A percentile compares a stretch with the other conserved stretches of the same genome.
Conservation (phyloP, 2,113 vertebrate genomes). For the Microtus ochrogaster region DNA sequence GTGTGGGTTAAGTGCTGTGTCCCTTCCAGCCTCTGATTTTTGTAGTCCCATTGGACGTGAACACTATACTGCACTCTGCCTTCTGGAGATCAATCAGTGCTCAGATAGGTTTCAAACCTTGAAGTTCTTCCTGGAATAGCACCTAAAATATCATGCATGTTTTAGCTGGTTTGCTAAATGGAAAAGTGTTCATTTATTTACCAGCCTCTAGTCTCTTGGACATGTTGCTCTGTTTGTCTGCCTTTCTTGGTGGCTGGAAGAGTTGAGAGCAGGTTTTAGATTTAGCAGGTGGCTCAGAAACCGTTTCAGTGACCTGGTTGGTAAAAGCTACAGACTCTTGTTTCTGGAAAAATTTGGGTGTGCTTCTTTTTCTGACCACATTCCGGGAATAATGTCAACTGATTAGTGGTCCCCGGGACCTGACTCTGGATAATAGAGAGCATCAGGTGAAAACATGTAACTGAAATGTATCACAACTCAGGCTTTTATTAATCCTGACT, state of each 20-base stretch:
- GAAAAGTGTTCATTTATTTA: conserved; percentile 5
- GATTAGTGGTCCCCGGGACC: not conserved
- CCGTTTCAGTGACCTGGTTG: not conserved
- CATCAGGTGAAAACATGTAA: not conserved
- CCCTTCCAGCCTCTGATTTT: not conserved
- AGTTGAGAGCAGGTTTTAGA: not conserved
- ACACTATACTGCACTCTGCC: not conserved
- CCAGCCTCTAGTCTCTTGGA: not conserved
- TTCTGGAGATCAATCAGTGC: not conserved
- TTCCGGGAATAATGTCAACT: not conserved
- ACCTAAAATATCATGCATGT: not conserved
- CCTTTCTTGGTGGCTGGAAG: not conserved
- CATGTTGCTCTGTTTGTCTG: not conserved
- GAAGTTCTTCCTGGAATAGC: conserved; percentile 48
- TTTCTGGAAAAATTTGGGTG: not conserved
- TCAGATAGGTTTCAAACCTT: not conserved
- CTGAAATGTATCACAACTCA: not conserved
- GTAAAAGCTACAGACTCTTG: not conserved
- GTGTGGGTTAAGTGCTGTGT: not conserved
- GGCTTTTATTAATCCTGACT: conserved; percentile 11
- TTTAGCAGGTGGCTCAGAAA: not conserved
- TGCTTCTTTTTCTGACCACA: not conserved
- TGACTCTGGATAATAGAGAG: not conserved
- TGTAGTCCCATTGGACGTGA: not conserved
- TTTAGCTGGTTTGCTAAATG: conserved; percentile 13